Evolutionary conservation across 2,113 vertebrate genomes (phyloP).

Genomic region (Nansenia antarctica): DNA sequence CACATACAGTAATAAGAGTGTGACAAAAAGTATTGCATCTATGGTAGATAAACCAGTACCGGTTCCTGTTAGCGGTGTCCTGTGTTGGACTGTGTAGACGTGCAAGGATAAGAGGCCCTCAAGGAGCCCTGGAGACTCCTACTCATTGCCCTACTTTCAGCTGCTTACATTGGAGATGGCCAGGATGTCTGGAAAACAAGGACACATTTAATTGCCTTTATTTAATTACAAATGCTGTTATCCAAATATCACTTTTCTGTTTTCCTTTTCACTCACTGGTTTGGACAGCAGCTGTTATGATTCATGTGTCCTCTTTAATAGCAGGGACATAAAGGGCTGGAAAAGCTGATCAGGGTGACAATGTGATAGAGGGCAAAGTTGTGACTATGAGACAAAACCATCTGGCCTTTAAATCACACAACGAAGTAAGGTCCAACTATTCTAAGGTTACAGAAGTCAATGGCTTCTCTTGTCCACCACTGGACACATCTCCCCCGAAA

Average conservation of each 20-base stretch:
- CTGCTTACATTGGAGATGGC: slow-evolving; percentile 42
- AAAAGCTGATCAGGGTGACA: neutral
- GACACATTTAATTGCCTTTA: no score
- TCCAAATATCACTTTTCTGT: slow-evolving; percentile 26
- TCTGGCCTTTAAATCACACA: no score
- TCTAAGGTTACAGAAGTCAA: no score
- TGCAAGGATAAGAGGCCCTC: slow-evolving; percentile 39
- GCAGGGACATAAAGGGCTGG: slow-evolving; percentile 21
- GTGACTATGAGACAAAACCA: no score
- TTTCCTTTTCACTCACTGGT: slow-evolving; percentile 33
- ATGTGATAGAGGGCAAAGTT: neutral
- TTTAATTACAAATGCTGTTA: slow-evolving; percentile 44
- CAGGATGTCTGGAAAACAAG: slow-evolving; percentile 42
- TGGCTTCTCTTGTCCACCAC: no score
- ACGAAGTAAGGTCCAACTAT: no score
- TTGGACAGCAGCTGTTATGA: slow-evolving; percentile 34
- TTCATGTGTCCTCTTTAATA: slow-evolving; percentile 43
- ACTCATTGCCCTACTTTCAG: slow-evolving; percentile 50
- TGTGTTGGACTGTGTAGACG: slow-evolving; percentile 43
- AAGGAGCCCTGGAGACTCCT: slow-evolving; percentile 29
- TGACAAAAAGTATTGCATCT: neutral
- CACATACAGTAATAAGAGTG: neutral
- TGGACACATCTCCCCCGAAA: no score
- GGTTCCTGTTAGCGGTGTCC: slow-evolving; percentile 56
- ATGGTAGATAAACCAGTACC: slow-evolving; percentile 12